Conservation (phyloP, 37 sponge, comb jelly and placozoan genomes). For the Mnemiopsis leidyi region DNA sequence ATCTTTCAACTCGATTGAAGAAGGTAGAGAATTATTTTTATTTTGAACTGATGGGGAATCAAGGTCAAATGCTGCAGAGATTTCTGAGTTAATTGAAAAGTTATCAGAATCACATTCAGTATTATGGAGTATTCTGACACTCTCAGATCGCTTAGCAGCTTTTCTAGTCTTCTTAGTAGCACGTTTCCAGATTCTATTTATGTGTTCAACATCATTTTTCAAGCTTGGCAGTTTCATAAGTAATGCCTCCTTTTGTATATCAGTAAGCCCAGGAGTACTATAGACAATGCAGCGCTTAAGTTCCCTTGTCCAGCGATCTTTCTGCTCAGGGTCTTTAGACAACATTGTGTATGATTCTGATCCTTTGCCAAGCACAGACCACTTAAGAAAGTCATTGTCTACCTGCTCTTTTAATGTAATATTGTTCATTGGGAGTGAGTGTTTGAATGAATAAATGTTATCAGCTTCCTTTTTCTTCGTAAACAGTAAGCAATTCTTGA, state of each 20-base stretch:
- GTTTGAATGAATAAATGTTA: background rate
- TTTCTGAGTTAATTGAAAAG: slow-evolving; percentile 54
- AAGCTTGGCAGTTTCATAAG: slow-evolving; percentile 24
- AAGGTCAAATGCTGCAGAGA: background rate
- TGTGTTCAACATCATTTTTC: slow-evolving; percentile 28
- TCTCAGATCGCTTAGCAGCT: slow-evolving; percentile 29
- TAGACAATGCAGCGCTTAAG: slow-evolving; percentile 51
- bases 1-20: background rate
- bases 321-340: slow-evolving; percentile 5
- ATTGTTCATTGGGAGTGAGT: background rate
- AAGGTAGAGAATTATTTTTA: background rate
- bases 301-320: slow-evolving; percentile 34
- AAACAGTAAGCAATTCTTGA: slow-evolving; percentile 22
- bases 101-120: slow-evolving; percentile 22
- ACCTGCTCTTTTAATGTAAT: slow-evolving; percentile 49
- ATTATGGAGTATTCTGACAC: slow-evolving; percentile 36
- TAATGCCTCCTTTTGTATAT: slow-evolving; percentile 28
- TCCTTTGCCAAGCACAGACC: slow-evolving; percentile 30
- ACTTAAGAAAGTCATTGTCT: slow-evolving; percentile 50
- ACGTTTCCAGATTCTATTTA: slow-evolving; percentile 39
- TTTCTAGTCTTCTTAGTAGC: slow-evolving; percentile 40
- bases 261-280: slow-evolving; percentile 48
- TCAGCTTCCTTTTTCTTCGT: slow-evolving; percentile 24
- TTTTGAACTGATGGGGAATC: slow-evolving; percentile 1
- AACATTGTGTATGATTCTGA: slow-evolving; percentile 11